Base-by-base conservation (phyloP, 37 sponge, comb jelly and placozoan genomes). In the Lycopodina hypogea region DNA sequence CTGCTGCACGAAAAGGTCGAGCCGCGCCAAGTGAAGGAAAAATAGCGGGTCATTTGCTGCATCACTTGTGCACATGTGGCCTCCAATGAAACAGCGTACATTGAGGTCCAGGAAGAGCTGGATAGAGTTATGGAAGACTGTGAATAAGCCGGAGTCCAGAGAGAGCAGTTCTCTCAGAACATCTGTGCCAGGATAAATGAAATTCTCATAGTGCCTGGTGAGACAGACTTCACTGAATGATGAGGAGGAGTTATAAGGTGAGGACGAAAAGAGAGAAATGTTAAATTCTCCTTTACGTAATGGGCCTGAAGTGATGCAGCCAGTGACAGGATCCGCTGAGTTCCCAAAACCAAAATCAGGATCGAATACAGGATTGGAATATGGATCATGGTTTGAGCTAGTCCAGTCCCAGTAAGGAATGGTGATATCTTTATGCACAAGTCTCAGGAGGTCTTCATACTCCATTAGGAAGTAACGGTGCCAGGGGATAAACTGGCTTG, bases 391-490 rank as follows among this genome's bases (percentile, higher is more conserved):
- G 22, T 77, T 75, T 18, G 56, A 12, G 14, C 53, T 29, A 32
- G 84, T 83, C 88, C 88, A 92, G 68, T 92, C 92, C 92, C 92
- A 92, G 68, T 63, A 87, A 19, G 92, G 92, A 23, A 92, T 76
- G 40, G 87, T 86, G 32, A 92, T 71, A 50, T 53, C 61, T 7
- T 59, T 67, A 40, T 84, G 69, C 26, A 87, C 33, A 56, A 72
- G 23, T 68, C 84, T 70, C 24, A 92, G 81, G 14, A 92, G 69
- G 60, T 92, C 66, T 59, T 92, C 92, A 60, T 92, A 92, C 77
- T 87, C 80, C 11, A 76, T 42, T 33, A 92, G 61, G 69, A 76
- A 92, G 85, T 79, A 92, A n/a, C 92, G 67, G 23, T 83, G 64
- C 88, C 88, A 87, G 1, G 84, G 84, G 18, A 87, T 26, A 60